phyloP scores from a whole-genome alignment of 2,888 invertebrate species.

The Trissonchulus sp. region DNA sequence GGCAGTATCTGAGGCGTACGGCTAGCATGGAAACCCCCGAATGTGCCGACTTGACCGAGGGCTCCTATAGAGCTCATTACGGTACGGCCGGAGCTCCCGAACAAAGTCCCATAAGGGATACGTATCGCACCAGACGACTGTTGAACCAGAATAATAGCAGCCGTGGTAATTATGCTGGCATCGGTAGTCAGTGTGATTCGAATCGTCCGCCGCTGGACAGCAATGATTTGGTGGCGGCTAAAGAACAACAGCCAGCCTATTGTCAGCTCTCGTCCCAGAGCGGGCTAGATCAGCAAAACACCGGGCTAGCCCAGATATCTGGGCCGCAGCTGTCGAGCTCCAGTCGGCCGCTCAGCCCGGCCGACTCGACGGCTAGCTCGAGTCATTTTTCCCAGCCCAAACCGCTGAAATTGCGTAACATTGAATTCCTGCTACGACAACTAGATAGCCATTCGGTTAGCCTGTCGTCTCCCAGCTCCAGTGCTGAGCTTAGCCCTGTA shows the following conservation, averaged over 20 bases:
- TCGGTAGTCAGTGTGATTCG: not conserved
- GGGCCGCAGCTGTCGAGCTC: not conserved
- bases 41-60: not conserved
- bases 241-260: too few species aligned
- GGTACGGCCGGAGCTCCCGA: not conserved
- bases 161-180: not conserved
- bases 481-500: slow-evolving; percentile 24
- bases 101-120: too few species aligned
- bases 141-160: too few species aligned
- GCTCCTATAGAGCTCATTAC: not conserved
- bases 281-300: not conserved
- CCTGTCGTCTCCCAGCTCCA: slow-evolving; percentile 17
- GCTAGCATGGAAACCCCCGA: too few species aligned
- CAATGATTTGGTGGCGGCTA: not conserved
- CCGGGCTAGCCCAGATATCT: not conserved
- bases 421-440: slow-evolving; percentile 42
- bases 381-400: slow-evolving; percentile 35
- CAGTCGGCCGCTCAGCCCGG: slow-evolving; percentile 25
- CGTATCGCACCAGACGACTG: too few species aligned
- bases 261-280: too few species aligned
- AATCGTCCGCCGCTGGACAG: not conserved
- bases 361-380: slow-evolving; percentile 33
- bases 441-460: slow-evolving; percentile 30
- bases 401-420: slow-evolving; percentile 43
- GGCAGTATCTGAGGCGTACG: too few species aligned